phyloP scores from a whole-genome alignment of 2,113 vertebrate genomes.

The Pituophis catenifer region DNA sequence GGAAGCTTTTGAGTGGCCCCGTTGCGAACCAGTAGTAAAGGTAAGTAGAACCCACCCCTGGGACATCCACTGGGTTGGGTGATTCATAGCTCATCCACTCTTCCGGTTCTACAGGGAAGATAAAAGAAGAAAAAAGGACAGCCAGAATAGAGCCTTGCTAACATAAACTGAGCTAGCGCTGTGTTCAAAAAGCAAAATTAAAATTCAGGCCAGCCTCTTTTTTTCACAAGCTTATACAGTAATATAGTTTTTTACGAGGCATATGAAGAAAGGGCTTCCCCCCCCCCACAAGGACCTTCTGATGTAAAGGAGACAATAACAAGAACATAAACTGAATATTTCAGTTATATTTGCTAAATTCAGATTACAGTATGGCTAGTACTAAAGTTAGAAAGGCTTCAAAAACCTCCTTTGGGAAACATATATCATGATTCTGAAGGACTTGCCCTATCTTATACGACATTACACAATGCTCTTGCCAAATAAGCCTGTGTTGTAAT shows the following conservation, averaged over 20 bases:
- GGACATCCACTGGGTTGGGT: neutral
- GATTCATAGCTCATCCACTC: neutral
- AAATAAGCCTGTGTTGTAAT: neutral
- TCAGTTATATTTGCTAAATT: neutral
- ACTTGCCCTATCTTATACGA: neutral
- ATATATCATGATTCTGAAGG: neutral
- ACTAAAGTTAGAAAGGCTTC: neutral
- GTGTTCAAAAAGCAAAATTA: neutral
- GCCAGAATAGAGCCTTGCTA: neutral
- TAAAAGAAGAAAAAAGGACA: neutral
- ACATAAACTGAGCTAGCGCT: neutral
- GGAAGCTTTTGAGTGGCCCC: no score
- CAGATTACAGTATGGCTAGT: neutral
- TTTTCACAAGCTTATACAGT: neutral
- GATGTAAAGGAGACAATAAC: neutral
- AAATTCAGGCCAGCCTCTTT: neutral
- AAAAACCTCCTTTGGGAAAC: neutral
- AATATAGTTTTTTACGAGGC: neutral
- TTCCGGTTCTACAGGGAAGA: neutral
- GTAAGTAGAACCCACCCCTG: no score
- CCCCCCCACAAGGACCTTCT: neutral
- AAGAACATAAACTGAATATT: neutral
- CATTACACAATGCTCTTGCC: neutral
- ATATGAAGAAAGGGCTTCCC: neutral
- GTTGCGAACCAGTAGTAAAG: no score